Evolutionary conservation across 1,140 invertebrate genomes (phyloP).

Genomic region (Diorhabda carinulata): DNA sequence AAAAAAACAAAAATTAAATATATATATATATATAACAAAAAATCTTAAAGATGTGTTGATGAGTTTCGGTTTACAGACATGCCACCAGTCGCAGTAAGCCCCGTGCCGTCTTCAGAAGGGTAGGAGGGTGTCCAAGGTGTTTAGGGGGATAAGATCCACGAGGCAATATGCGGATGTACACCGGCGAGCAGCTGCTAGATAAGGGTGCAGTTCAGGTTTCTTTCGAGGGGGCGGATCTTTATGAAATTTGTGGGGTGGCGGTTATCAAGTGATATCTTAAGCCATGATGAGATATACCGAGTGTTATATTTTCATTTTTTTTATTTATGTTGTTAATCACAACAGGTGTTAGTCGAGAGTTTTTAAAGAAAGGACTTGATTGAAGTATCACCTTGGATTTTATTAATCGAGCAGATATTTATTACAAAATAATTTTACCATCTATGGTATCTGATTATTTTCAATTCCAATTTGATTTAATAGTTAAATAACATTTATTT

Average conservation of each 20-base stretch:
- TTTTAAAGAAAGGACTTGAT: no score
- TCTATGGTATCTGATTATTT: no score
- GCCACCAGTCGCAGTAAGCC: conserved; percentile 7
- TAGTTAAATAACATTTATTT: no score
- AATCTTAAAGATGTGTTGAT: conserved; percentile 18
- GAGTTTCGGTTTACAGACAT: conserved; percentile 19
- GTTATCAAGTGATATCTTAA: conserved; percentile 11
- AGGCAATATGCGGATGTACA: conserved; percentile 19
- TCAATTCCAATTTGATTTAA: no score
- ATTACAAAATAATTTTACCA: no score
- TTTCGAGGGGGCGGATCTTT: conserved; percentile 4
- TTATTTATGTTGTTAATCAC: not conserved
- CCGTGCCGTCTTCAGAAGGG: not conserved
- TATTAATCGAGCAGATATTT: no score
- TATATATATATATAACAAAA: not conserved
- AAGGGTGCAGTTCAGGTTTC: conserved; percentile 13
- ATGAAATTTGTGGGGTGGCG: conserved; percentile 8
- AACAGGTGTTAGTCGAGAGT: not conserved
- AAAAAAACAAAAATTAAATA: no score
- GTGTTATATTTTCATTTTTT: not conserved
- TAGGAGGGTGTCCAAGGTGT: conserved; percentile 10
- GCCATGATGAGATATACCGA: not conserved
- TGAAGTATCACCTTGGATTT: no score
- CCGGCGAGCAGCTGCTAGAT: conserved; percentile 15
- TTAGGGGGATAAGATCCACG: conserved; percentile 18